phyloP scores from a whole-genome alignment of 1,140 invertebrate species.

The Aethina tumida region DNA sequence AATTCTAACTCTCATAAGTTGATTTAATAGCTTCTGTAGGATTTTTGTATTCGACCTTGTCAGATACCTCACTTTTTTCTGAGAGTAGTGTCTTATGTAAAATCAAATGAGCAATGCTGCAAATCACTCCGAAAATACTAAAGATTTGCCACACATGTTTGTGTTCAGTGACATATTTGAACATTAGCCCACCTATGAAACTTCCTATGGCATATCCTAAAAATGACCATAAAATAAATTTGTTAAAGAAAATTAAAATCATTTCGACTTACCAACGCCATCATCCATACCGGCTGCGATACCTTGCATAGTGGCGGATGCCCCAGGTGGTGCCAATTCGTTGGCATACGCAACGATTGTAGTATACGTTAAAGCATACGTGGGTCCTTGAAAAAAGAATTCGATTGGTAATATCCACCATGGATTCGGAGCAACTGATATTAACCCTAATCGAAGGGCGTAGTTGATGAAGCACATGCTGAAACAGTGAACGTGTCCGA shows the following conservation, averaged over 20 bases:
- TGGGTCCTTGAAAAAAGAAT: conserved; percentile 64
- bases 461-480: conserved; percentile 63
- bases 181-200: conserved; percentile 48
- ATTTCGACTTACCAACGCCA: conserved; percentile 50
- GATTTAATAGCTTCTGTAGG: conserved; percentile 34
- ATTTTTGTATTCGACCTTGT: conserved; percentile 33
- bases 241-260: background rate
- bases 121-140: conserved; percentile 38
- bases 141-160: conserved; percentile 44
- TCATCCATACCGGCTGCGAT: conserved; percentile 75
- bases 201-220: conserved; percentile 52
- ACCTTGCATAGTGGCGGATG: conserved; percentile 72
- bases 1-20: too few relatives aligned
- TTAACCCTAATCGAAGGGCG: conserved; percentile 51
- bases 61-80: conserved; percentile 6
- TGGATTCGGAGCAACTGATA: conserved; percentile 58
- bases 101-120: conserved; percentile 42
- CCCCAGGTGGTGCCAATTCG: conserved; percentile 58
- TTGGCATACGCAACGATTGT: conserved; percentile 70
- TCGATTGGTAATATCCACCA: conserved; percentile 66
- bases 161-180: conserved; percentile 46
- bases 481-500: conserved; percentile 61
- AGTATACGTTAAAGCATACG: conserved; percentile 68
- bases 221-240: conserved; percentile 6
- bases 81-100: conserved; percentile 37